phyloP scores from a whole-genome alignment of 1,140 invertebrate genomes.

The Latrodectus geometricus region DNA sequence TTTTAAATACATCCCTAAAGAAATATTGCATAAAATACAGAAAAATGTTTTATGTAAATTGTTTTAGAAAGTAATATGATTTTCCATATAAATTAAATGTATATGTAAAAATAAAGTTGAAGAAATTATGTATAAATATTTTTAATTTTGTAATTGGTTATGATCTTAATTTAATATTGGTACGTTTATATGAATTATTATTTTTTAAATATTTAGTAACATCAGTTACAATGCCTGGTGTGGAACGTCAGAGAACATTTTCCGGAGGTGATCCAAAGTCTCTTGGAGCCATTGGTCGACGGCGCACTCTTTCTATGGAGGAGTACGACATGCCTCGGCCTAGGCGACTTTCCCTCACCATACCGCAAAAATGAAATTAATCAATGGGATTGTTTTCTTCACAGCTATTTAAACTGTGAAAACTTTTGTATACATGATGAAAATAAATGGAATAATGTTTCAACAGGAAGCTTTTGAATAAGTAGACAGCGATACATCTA shows the following conservation, averaged over 20 bases:
- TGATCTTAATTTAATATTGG: too few relatives aligned
- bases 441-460: slow-evolving; percentile 15
- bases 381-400: neutral
- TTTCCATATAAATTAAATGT: too few relatives aligned
- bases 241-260: slow-evolving; percentile 65
- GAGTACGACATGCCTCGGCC: slow-evolving; percentile 66
- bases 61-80: too few relatives aligned
- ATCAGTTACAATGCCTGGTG: slow-evolving; percentile 65
- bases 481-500: slow-evolving; percentile 34
- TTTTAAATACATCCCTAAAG: too few relatives aligned
- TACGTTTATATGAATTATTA: too few relatives aligned
- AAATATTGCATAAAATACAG: too few relatives aligned
- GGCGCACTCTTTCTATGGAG: slow-evolving; percentile 66
- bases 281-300: slow-evolving; percentile 65
- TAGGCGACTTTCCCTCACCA: slow-evolving; percentile 63
- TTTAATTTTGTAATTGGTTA: too few relatives aligned
- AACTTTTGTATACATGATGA: slow-evolving; percentile 13
- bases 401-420: neutral
- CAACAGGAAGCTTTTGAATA: slow-evolving; percentile 44
- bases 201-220: slow-evolving; percentile 60
- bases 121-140: too few relatives aligned
- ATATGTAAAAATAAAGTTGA: too few relatives aligned
- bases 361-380: slow-evolving; percentile 58
- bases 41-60: too few relatives aligned
- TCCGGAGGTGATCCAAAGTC: slow-evolving; percentile 62